Evolutionary conservation across 2,888 invertebrate species (phyloP).

Genomic region (Tethea ocularis): DNA sequence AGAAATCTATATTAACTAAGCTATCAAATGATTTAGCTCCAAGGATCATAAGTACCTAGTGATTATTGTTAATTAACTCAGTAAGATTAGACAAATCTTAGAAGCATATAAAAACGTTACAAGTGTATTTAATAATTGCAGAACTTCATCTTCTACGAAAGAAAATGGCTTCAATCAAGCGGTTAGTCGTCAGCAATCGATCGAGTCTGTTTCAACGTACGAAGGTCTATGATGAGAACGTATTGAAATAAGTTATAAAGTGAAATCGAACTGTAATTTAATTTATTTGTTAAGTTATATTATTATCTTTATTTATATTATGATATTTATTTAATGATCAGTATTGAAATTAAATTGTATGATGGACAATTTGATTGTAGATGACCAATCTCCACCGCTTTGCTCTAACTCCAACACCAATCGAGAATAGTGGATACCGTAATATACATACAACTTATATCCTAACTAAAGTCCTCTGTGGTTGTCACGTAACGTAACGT

Average conservation of each 20-base stretch:
- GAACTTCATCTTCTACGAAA: slow-evolving; percentile 64
- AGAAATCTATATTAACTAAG: background rate
- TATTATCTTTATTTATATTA: background rate
- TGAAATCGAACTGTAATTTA: background rate
- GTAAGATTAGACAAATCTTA: too few species aligned
- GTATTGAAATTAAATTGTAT: background rate
- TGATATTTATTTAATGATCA: background rate
- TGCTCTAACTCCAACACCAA: too few species aligned
- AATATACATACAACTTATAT: too few species aligned
- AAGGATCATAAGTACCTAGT: too few species aligned
- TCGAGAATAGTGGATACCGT: too few species aligned
- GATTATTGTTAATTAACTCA: too few species aligned
- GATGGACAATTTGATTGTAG: background rate
- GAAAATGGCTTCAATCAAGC: slow-evolving; percentile 61
- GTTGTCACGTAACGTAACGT: too few species aligned
- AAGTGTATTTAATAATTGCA: slow-evolving; percentile 48
- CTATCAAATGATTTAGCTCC: background rate
- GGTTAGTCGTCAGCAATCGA: slow-evolving; percentile 46
- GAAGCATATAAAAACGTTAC: too few species aligned
- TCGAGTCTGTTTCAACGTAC: slow-evolving; percentile 47
- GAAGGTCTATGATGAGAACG: slow-evolving; percentile 43
- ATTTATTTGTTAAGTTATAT: background rate
- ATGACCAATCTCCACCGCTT: too few species aligned
- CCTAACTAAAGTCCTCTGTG: too few species aligned
- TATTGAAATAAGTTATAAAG: background rate